Percentiles rank a stretch among this genome's conserved stretches.
These are phyloP conservation scores for Eremophila alpestris DNA, from an alignment of 2,797 vertebrate genomes.

Conservation along the genomic window DNA sequence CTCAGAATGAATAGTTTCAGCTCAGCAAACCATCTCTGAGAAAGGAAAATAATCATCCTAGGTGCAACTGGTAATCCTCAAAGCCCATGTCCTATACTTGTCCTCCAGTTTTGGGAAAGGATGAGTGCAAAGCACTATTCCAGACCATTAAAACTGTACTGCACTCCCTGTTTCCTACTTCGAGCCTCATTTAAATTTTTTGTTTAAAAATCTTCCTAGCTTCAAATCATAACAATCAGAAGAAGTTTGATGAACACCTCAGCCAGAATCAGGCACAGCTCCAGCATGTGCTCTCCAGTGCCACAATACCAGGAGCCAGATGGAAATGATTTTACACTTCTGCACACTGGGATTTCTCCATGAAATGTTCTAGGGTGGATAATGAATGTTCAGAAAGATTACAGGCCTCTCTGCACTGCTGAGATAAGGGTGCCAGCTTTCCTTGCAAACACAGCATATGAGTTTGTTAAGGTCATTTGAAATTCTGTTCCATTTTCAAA, in stretches of 20 bases:
- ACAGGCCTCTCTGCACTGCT: neutral
- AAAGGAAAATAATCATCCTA: neutral
- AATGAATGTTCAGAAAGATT: neutral
- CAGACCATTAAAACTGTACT: neutral
- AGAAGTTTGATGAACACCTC: neutral
- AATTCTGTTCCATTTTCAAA: slow-evolving; percentile 14
- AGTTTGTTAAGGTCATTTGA: slow-evolving; percentile 16
- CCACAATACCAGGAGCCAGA: neutral
- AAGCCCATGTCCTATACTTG: neutral
- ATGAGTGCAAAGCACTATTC: neutral
- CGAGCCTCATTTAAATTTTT: neutral
- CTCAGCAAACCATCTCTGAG: slow-evolving; percentile 14
- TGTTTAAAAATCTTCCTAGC: neutral
- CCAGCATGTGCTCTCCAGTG: neutral
- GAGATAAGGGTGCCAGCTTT: neutral
- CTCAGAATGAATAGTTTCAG: slow-evolving; percentile 4
- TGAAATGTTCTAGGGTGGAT: neutral
- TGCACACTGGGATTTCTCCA: neutral
- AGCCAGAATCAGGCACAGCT: neutral
- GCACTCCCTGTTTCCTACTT: neutral
- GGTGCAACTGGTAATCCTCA: neutral
- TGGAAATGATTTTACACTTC: neutral
- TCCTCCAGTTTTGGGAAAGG: neutral
- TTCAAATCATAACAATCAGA: neutral
- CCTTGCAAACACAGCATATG: neutral